Base-by-base conservation (phyloP, 2,113 vertebrate species). In the Tragelaphus scriptus region DNA sequence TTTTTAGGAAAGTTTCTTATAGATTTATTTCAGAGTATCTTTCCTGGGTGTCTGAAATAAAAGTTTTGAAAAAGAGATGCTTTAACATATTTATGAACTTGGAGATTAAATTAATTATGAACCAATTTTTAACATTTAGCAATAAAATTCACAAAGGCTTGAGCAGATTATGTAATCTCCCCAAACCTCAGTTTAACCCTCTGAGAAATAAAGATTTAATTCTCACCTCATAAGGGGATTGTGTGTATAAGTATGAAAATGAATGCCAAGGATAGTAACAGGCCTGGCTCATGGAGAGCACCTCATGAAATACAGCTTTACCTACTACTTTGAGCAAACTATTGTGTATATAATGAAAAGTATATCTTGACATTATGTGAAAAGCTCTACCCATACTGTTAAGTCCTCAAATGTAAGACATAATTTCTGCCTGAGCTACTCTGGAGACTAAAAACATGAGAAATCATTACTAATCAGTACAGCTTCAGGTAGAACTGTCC, bases 81-180 rank as follows among this genome's bases (percentile, higher is more conserved):
- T 75, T 19, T 61, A 56, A 92, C 26, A 49, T 17, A 58, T 61
- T 85, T 85, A 65, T n/a, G 11, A 56, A 88, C 40, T 17, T 59
- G 75, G 59, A 85, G 36, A 51, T 82, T 75, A 56, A 94, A 95
- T 87, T 68, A 92, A 96, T 47, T 36, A n/a, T n/a, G 40, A 61
- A 55, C 17, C 47, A 68, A 32, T 59, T 75, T 58, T 88, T 81
- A 94, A 79, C 40, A 86, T 55, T 30, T 85, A 77, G 15, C 28
- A 91, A 51, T 30, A 85, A 1, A 77, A 91, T 68, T 90, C 6
- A 25, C 36, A 93, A 30, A 63, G 15, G 82, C 68, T 51, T 94
- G 26, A 77, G 17, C n/a, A 94, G 90, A 47, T 63, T 79, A 75
- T 17, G 0, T 93, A 53, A 71, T 32, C 12, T 79, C 12, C 11